Base-by-base conservation (phyloP, 1,140 invertebrate species). In the Orchesella cincta region DNA sequence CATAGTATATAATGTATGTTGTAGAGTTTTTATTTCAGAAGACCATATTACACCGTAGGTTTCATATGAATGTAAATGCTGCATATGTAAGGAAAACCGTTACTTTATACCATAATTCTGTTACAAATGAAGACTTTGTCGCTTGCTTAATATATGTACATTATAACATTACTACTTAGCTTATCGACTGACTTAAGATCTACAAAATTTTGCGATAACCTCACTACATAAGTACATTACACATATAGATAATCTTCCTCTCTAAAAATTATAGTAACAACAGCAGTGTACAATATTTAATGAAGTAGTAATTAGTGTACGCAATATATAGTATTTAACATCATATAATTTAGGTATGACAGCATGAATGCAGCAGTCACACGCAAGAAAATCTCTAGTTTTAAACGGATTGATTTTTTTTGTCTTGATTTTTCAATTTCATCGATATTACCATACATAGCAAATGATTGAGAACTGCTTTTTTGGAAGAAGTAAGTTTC, bases 401-500 rank as follows among this genome's bases (percentile, higher is more conserved):
- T 12, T 20, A 46, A 46, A 12, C 39, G 8, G 39, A 12, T 46
- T 46, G 39, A 8, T 46, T 8, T 57, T 67, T 67, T 67, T 67
- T 67, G 62, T 67, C 62, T 67, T 67, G 62, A 67, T 3, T 31
- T 67, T 67, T 67, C 12, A 23, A 26, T 57, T 57, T 57, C 26
- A 57, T 57, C 3, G 54, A 18, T 57, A 5, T 5, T 14, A 57
- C 23, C 23, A 57, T 57, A n/a, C 5, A 57, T 57, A 67, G 31
- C 26, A 67, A 67, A 31, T 67, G 62, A 67, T 67, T 67, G 62
- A 67, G 62, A 67, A 67, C 62, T 67, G 62, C 26, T n/a, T 29
- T 31, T 31, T 67, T 67, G 62, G 62, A 67, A 67, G 62, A 67
- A 31, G 62, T 33, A 29, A 31, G 29, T 18, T 23, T 67, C 33